Base-by-base conservation (phyloP, 2,888 invertebrate genomes). In the Osedax fenrisi region DNA sequence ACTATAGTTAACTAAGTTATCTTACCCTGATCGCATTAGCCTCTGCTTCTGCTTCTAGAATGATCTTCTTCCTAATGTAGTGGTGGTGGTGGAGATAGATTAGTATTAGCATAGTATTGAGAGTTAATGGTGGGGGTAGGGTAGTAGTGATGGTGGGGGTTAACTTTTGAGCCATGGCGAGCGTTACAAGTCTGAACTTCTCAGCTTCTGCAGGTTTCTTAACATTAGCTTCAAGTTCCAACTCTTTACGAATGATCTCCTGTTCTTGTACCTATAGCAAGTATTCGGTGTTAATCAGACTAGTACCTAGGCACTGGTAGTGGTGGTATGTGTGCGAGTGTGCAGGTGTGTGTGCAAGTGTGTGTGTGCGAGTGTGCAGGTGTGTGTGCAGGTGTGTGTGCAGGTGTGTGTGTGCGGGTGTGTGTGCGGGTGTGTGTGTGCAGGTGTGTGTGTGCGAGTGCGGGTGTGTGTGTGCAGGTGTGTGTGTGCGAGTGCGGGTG, bases 161-260 rank as follows among this genome's bases (percentile, higher is more conserved):
- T 13, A 64, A 64, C 41, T 41, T 89, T 84, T 94, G 91, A 3
- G 96, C 96, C 84, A 96, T 94, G 0, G 96, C 95, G 76, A 96
- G 84, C 85, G 93, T 95, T 85, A 96, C 95, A 80, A 96, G 85
- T 78, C 89, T 89, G 83, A 86, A 90, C 83, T 93, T 94, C 84
- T 97, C 96, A 2, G 96, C 96, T 86, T 96, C 94, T 0, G 96
- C 96, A 3, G 95, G 95, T 83, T 93, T 90, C 80, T 92, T 89
- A 2, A 97, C 87, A 2, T 91, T 94, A 0, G 96, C 93, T 82
- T 96, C 95, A 24, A 97, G 86, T 83, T 96, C 96, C 77, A 90
- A 89, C 85, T 95, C 93, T 26, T 91, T 89, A 77, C 96, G 89
- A 80, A 91, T 88, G 80, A 94, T 94, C 86, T 97, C 96, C 87